Conservation (phyloP, 2,888 invertebrate species). For the Plebejus argus region DNA sequence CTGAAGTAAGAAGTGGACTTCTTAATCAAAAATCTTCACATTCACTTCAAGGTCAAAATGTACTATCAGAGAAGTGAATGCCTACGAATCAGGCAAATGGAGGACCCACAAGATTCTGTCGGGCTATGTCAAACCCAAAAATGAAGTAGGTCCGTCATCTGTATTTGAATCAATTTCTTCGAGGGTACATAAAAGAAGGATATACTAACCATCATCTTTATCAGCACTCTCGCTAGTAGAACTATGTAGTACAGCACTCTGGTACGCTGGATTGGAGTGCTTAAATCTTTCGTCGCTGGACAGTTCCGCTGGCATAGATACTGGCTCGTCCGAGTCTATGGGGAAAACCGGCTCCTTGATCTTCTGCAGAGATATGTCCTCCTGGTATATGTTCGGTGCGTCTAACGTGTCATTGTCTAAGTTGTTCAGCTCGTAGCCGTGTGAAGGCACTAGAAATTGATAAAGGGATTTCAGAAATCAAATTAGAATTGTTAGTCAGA, state of each 20-base stretch:
- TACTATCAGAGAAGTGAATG: no score
- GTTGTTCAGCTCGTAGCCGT: constrained; percentile 84
- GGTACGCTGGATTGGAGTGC: constrained; percentile 87
- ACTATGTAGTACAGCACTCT: constrained; percentile 85
- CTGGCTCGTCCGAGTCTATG: constrained; percentile 69
- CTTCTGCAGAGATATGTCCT: constrained; percentile 63
- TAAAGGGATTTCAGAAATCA: not conserved
- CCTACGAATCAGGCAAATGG: no score
- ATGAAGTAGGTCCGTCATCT: no score
- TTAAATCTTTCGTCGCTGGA: constrained; percentile 81
- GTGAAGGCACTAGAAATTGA: constrained; percentile 79
- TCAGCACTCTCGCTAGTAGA: constrained; percentile 65
- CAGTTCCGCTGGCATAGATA: constrained; percentile 69
- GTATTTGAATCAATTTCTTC: no score
- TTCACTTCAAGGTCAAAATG: no score
- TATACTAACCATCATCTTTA: constrained; percentile 68
- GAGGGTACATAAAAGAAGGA: no score
- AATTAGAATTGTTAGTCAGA: not conserved
- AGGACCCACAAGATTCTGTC: no score
- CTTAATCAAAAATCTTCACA: no score
- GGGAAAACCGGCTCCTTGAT: constrained; percentile 65
- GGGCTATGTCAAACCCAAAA: no score
- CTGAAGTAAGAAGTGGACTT: no score
- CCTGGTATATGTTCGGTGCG: constrained; percentile 79
- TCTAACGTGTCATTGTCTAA: constrained; percentile 84